Evolutionary conservation across 2,888 invertebrate genomes (phyloP).

Genomic region (Tinea semifulvella): DNA sequence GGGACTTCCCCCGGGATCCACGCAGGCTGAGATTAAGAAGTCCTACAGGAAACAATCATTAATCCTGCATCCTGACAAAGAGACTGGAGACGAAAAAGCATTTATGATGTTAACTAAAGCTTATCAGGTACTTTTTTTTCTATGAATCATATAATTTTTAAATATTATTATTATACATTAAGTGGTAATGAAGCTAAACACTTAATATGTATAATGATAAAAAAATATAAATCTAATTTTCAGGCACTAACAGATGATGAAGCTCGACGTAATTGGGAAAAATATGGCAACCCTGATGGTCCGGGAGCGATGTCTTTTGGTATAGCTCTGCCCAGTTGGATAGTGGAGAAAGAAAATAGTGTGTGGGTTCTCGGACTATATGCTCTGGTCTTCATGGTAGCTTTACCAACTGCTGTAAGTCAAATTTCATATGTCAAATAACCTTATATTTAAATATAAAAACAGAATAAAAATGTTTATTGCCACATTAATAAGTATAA

Average conservation of each 20-base stretch:
- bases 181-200: too few relatives aligned
- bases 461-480: too few relatives aligned
- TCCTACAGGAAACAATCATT: slow-evolving; percentile 94
- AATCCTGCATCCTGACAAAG: slow-evolving; percentile 96
- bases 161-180: too few relatives aligned
- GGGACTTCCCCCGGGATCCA: slow-evolving; percentile 86
- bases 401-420: slow-evolving; percentile 84
- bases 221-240: slow-evolving; percentile 20
- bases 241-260: slow-evolving; percentile 97
- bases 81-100: slow-evolving; percentile 95
- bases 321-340: slow-evolving; percentile 99
- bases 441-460: too few relatives aligned
- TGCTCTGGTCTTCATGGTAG: slow-evolving; percentile 97
- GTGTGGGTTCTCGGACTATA: slow-evolving; percentile 96
- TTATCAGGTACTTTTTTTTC: slow-evolving; percentile 72
- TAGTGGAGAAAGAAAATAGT: slow-evolving; percentile 99
- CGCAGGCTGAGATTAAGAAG: slow-evolving; percentile 90
- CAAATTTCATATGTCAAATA: slow-evolving; percentile 3
- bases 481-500: too few relatives aligned
- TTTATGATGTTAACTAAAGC: slow-evolving; percentile 98
- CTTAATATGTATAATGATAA: too few relatives aligned
- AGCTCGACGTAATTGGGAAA: slow-evolving; percentile 97
- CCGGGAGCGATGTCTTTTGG: slow-evolving; percentile 99
- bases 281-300: slow-evolving; percentile 99
- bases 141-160: too few relatives aligned